These are phyloP conservation scores for Anadara kagoshimensis DNA, from an alignment of 1,140 invertebrate species.

Conservation along the genomic window DNA sequence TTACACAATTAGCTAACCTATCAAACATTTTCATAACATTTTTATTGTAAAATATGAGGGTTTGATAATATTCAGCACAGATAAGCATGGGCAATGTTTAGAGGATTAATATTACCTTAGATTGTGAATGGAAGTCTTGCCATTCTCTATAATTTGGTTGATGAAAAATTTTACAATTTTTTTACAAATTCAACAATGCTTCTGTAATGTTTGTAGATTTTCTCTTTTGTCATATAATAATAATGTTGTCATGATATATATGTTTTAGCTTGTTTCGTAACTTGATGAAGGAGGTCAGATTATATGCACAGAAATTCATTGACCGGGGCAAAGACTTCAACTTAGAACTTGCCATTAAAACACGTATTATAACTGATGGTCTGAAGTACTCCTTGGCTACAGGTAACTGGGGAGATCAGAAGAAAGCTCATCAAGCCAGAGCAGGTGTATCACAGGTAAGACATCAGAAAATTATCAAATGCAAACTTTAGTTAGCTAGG, in stretches of 20 bases:
- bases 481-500: not conserved
- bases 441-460: slow-evolving; percentile 90
- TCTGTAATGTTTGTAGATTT: too few species aligned
- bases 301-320: slow-evolving; percentile 99
- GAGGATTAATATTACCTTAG: too few species aligned
- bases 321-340: slow-evolving; percentile 99
- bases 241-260: too few species aligned
- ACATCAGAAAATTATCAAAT: not conserved
- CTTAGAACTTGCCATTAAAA: slow-evolving; percentile 97
- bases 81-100: too few species aligned
- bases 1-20: too few species aligned
- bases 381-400: slow-evolving; percentile 97
- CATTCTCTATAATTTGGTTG: not conserved
- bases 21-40: too few species aligned
- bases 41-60: too few species aligned
- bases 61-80: too few species aligned
- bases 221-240: too few species aligned
- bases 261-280: slow-evolving; percentile 70
- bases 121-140: not conserved
- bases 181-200: too few species aligned
- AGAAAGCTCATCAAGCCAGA: slow-evolving; percentile 98
- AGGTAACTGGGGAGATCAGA: slow-evolving; percentile 99
- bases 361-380: slow-evolving; percentile 98
- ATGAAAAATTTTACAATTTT: too few species aligned
- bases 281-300: slow-evolving; percentile 81